Base-by-base conservation (phyloP, 1,140 invertebrate genomes). In the Asobara japonica region DNA sequence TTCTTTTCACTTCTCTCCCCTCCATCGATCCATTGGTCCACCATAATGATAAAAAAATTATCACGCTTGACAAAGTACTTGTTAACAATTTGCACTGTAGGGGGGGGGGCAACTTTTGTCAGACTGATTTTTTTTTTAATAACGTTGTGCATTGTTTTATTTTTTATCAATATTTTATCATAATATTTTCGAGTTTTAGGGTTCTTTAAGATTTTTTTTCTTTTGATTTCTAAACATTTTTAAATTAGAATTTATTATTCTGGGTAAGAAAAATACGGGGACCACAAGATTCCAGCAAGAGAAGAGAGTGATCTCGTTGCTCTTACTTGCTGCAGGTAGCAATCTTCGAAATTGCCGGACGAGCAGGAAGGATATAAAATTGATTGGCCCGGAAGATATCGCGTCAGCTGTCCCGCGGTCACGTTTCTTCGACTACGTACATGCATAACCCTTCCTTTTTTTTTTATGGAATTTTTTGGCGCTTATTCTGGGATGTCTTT, bases 301-400 rank as follows among this genome's bases (percentile, higher is more conserved):
- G 22, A 29, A 36, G 18, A 51, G 18, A 22, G 27, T 18, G 18
- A 66, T 41, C 8, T 66, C 31, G 13, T 66, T 66, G 31, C 60
- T 71, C 11, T 60, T 74, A 20, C 56, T 33, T 48, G 30, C n/a
- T 60, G 48, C 64, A 56, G 66, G 64, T 69, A 75, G 79, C 77
- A 82, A 84, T 84, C 80, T 83, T 80, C 62, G 79, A 80, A 82
- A 82, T 83, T 84, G 79, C 78, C 70, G 74, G 72, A 71, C 72
- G 77, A 77, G 69, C 72, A 65, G 18, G 72, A 22, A 65, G 76
- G 72, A 74, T 73, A 72, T 76, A 75, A 80, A 77, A 76, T 74
- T 76, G 69, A 79, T 79, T 79, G 78, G 76, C 75, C 74, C 61
- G 75, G 64, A 72, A 72, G 72, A 78, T 75, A 78, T 77, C 77